Conservation (phyloP, 2,113 vertebrate genomes). For the Tenrec ecaudatus region DNA sequence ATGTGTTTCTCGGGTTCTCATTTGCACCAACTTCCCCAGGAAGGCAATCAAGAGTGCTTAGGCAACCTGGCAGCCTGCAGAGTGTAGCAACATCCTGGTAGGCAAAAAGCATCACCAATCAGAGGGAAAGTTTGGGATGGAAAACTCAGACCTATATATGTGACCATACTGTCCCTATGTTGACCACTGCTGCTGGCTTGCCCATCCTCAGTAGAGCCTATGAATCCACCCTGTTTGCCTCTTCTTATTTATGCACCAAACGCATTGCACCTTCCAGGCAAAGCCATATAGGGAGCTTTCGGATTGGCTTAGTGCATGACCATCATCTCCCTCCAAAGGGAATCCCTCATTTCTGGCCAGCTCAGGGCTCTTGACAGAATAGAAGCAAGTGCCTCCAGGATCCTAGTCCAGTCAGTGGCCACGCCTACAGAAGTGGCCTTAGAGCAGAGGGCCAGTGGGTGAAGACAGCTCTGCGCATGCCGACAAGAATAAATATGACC, state of each 20-base stretch:
- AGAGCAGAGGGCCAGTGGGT: neutral
- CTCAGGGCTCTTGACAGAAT: no score
- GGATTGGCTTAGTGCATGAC: neutral
- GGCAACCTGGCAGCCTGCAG: neutral
- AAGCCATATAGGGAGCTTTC: neutral
- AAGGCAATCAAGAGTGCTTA: neutral
- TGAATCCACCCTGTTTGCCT: neutral
- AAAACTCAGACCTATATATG: neutral
- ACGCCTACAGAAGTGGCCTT: neutral
- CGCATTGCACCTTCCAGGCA: constrained; percentile 7
- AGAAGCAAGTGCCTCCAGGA: neutral
- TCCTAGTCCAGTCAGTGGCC: neutral
- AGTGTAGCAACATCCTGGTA: neutral
- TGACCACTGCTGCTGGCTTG: neutral
- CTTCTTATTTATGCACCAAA: neutral
- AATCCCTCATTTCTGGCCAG: no score
- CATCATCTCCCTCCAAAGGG: no score
- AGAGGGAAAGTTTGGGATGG: neutral
- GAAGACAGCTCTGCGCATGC: neutral
- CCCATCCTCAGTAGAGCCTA: neutral
- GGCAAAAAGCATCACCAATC: neutral
- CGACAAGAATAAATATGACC: neutral
- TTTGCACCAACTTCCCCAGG: neutral
- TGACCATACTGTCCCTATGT: neutral
- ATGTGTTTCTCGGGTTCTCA: neutral